Evolutionary conservation across 2,797 vertebrate genomes (phyloP), one percentile per base, ranked within the genome.

Genomic region (Rhinoraja longicauda): DNA sequence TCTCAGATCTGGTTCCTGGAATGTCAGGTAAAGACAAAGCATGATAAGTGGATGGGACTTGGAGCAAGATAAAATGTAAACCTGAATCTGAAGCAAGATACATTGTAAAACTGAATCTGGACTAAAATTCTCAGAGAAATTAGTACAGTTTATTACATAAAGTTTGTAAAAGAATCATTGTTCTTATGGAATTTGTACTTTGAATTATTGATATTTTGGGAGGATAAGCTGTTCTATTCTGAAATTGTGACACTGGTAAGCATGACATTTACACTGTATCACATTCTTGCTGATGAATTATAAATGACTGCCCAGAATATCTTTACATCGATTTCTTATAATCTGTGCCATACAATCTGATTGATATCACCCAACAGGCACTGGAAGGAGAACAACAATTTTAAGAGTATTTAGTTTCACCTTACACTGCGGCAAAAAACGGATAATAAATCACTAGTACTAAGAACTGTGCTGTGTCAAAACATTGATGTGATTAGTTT

Each of bases 301-400:
- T 36, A 86, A 57, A 73, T 84, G 32, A 76, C 26, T 91, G 12
- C 67, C 2, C 92, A 79, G 78, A 81, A 91, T 70, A 93, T 15
- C 7, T 94, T 95, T 96, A 95, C 94, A 95, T 94, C 95, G 94
- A 76, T 86, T 86, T 93, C 26, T 90, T 75, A 90, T 24, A 75
- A 88, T 93, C 64, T 32, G 32, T 93, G 77, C 81, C 79, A 93
- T 76, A 64, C 92, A 93, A 93, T 93, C 76, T 78, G 75, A 84
- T 73, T 93, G 64, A 45, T 93, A 88, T 86, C 15, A 73, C 26
- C 70, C 72, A 92, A 86, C 2, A 59, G 70, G 70, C 82, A 75
- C 84, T 86, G 90, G 93, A 39, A 57, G 67, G 84, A 86, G 81
- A 91, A 72, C 19, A 88, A 32, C 75, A 73, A 75, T 45, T 17